Base-by-base conservation (phyloP, 1,140 invertebrate genomes). In the Achroia grisella region DNA sequence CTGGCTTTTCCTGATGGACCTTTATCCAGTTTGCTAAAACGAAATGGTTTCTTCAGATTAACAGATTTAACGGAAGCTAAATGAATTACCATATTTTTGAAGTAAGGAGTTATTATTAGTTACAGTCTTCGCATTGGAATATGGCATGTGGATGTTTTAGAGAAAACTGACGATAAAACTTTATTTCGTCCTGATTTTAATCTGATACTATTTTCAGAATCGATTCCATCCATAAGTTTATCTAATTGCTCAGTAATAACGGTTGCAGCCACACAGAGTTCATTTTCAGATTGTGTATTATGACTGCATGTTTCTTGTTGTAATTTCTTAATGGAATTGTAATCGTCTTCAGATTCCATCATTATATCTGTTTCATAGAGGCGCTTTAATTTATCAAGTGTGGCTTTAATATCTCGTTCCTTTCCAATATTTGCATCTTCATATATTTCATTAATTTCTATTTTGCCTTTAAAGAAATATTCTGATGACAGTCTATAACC, bases 381-480 rank as follows among this genome's bases (percentile, higher is more conserved):
- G 6, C 53, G 37, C 53, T 76, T 76, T 23, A 76, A 45, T 55
- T 62, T 68, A 9, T 65, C 56, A 4, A 76, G 49, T 28, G 68
- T 44, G 17, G 47, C 39, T 41, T 66, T 52, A 10, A 71, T 51
- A 11, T 73, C 62, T 14, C 37, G 37, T 47, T 62, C 52, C 29
- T 68, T 63, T n/a, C 52, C 59, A 36, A 66, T 65, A 39, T 69
- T 59, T 1, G 52, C 41, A 43, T 65, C 42, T 10, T 61, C 50
- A 27, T 64, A 63, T 2, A 52, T 56, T 51, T 67, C 54, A 35
- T 60, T 50, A 37, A 67, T 44, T 60, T 70, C 52, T 40, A 72
- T 47, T 27, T 64, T 56, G n/a, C 71, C 69, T 62, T 43, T 67
- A 39, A 69, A 74, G 43, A 85, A 85, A 42, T 81, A 81, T n/a